phyloP scores from a whole-genome alignment of 2,888 invertebrate genomes.

The Neocrepidodera transversa region DNA sequence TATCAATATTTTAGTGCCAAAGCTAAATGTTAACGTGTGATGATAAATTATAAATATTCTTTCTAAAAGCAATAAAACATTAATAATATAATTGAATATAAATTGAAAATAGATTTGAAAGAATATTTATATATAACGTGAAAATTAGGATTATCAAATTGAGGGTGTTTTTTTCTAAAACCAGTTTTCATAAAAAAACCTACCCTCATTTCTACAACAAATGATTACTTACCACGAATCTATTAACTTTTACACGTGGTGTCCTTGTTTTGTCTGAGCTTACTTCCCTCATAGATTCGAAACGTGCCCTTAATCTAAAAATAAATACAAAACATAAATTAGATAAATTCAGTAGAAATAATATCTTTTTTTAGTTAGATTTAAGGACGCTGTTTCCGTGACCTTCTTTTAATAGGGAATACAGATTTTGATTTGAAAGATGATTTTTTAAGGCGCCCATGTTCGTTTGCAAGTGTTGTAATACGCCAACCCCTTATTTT shows the following conservation, averaged over 20 bases:
- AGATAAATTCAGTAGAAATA: not conserved
- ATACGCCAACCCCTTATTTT: no score
- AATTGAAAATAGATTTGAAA: not conserved
- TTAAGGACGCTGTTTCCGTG: no score
- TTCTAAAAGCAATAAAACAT: not conserved
- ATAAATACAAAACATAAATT: slow-evolving; percentile 21
- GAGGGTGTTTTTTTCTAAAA: not conserved
- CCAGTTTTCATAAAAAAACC: not conserved
- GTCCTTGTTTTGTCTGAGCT: slow-evolving; percentile 62
- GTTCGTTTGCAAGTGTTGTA: no score
- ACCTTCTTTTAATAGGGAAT: no score
- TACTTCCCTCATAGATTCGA: slow-evolving; percentile 81
- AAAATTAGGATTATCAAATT: not conserved
- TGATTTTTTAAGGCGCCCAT: no score
- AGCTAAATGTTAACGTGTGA: slow-evolving; percentile 19
- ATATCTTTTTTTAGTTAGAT: no score
- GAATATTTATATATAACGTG: not conserved
- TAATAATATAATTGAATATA: not conserved
- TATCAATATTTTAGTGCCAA: slow-evolving; percentile 35
- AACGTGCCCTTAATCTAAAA: slow-evolving; percentile 80
- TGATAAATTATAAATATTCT: slow-evolving; percentile 1
- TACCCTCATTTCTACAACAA: not conserved
- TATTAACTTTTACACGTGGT: slow-evolving; percentile 78
- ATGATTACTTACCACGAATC: slow-evolving; percentile 85
- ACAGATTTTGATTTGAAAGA: no score